Conservation (phyloP, 2,797 vertebrate genomes). For the Pangasius krempfi region DNA sequence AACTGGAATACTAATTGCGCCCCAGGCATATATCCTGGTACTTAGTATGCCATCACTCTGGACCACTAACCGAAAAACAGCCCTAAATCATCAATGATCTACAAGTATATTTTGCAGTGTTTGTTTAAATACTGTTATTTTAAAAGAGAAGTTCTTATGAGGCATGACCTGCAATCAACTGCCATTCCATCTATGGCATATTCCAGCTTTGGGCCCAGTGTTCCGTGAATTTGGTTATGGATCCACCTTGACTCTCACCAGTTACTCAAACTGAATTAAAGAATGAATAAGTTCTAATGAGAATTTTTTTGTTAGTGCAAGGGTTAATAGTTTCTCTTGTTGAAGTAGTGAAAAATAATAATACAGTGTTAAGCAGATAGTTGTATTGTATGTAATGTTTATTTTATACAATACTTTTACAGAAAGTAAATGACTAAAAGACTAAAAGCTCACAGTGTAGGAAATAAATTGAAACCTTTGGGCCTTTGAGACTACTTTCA, state of each 20-base stretch:
- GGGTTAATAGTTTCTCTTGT: background rate
- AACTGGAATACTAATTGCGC: too few relatives aligned
- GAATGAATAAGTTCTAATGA: background rate
- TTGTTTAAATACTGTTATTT: background rate
- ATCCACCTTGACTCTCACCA: background rate
- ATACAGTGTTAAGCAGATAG: background rate
- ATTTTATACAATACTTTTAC: background rate
- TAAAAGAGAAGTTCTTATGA: background rate
- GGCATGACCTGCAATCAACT: background rate
- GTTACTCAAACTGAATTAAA: background rate
- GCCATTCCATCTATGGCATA: background rate
- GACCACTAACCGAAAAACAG: background rate
- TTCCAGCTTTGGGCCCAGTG: background rate
- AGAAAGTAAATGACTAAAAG: background rate
- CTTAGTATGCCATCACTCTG: background rate
- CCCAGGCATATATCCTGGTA: background rate
- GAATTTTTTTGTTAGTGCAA: background rate
- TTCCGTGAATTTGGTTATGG: background rate
- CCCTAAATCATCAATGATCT: background rate
- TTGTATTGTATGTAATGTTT: background rate
- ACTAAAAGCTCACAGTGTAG: background rate
- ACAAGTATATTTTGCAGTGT: background rate
- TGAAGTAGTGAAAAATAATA: background rate
- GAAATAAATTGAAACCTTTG: background rate
- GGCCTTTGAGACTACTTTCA: background rate